Conservation (phyloP, 1,140 invertebrate species). For the Euura lappo region DNA sequence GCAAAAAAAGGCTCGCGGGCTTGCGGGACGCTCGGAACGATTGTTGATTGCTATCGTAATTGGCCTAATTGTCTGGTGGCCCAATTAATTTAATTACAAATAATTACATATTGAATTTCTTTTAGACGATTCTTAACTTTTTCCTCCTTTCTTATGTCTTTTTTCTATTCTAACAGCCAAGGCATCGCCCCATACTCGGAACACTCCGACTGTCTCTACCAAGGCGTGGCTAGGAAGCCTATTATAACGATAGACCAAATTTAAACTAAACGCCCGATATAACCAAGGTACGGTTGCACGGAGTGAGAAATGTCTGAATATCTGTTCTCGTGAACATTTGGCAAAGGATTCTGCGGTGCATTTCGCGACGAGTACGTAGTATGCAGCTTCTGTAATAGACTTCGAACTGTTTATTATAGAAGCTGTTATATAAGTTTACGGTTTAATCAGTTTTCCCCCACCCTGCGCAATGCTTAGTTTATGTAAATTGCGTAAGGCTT, state of each 20-base stretch:
- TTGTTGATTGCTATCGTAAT: slow-evolving; percentile 56
- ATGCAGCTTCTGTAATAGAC: not conserved
- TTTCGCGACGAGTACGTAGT: not conserved
- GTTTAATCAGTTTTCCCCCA: slow-evolving; percentile 35
- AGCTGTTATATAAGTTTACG: slow-evolving; percentile 34
- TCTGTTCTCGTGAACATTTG: not conserved
- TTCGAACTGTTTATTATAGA: slow-evolving; percentile 1
- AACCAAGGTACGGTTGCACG: not conserved
- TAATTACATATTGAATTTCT: slow-evolving; percentile 36
- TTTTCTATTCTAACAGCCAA: not conserved
- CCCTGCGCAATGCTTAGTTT: slow-evolving; percentile 32
- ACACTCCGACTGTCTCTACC: not conserved
- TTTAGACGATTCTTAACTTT: not conserved
- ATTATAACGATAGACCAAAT: not conserved
- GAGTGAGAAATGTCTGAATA: slow-evolving; percentile 21
- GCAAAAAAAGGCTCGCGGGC: slow-evolving; percentile 41
- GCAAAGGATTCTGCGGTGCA: slow-evolving; percentile 1
- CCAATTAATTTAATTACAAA: slow-evolving; percentile 57
- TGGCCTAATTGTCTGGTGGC: slow-evolving; percentile 53
- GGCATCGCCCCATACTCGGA: not conserved
- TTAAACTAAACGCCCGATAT: not conserved
- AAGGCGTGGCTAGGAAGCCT: not conserved
- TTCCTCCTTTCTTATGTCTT: not conserved
- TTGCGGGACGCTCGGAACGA: slow-evolving; percentile 24
- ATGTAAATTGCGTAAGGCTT: slow-evolving; percentile 39